Conservation (phyloP, 2,113 vertebrate genomes). For the Leucopternis melanops region DNA sequence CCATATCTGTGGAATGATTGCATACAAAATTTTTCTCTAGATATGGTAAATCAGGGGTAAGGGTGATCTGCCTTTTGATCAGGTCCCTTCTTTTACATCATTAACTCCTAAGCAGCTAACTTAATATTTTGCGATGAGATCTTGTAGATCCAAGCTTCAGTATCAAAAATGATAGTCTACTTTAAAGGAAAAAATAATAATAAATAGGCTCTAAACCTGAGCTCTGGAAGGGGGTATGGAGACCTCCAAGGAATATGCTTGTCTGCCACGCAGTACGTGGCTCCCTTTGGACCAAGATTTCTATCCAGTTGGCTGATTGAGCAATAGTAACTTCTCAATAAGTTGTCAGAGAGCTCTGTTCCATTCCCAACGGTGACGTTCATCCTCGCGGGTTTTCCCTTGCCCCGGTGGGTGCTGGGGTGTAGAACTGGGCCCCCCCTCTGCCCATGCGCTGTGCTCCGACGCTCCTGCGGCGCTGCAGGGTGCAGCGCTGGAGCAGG, state of each 20-base stretch:
- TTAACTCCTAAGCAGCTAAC: background rate
- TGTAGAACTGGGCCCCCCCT: too few relatives aligned
- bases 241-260: background rate
- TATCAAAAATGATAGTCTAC: accelerated
- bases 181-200: background rate
- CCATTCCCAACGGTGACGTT: accelerated
- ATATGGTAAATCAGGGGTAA: accelerated
- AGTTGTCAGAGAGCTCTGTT: background rate
- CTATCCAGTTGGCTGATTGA: background rate
- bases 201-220: background rate
- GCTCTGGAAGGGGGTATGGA: background rate
- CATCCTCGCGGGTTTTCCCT: background rate
- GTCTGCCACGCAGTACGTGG: background rate
- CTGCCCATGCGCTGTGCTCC: accelerated
- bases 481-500: accelerated
- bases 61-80: background rate
- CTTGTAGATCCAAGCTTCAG: background rate
- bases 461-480: accelerated
- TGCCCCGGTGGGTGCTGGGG: background rate
- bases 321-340: background rate
- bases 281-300: background rate
- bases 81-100: background rate
- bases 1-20: accelerated
- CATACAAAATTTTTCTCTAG: background rate
- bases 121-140: background rate